A percentile compares a stretch with the other conserved stretches of the same genome.
Evolutionary conservation across 2,113 vertebrate species (phyloP).

Genomic region (Cairina moschata): DNA sequence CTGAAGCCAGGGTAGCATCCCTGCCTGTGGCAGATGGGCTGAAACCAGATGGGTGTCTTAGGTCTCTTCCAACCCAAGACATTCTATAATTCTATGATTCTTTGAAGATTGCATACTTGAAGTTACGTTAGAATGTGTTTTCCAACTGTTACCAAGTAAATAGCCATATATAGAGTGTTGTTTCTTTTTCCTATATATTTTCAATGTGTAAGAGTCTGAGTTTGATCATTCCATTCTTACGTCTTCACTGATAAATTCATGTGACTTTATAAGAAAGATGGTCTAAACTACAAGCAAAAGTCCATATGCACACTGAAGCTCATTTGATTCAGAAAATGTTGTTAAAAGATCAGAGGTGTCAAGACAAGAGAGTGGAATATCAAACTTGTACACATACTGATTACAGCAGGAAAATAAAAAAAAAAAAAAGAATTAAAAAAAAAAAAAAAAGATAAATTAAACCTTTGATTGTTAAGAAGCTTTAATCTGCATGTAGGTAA

Average conservation of each 20-base stretch:
- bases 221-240: not conserved
- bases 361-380: not conserved
- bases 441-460: not conserved
- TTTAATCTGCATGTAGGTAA: not conserved
- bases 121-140: not conserved
- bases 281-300: not conserved
- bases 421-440: not conserved
- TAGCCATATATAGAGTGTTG: not conserved
- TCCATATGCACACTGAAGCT: rapidly evolving
- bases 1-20: too few relatives aligned
- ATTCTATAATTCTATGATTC: too few relatives aligned
- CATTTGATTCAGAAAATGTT: not conserved
- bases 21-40: too few relatives aligned
- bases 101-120: not conserved
- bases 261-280: not conserved
- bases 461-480: not conserved
- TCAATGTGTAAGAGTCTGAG: not conserved
- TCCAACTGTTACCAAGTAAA: not conserved
- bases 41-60: too few relatives aligned
- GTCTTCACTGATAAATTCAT: not conserved
- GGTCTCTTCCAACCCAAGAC: too few relatives aligned
- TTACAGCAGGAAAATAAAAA: not conserved
- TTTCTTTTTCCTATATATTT: not conserved
- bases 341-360: not conserved
- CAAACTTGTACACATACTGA: not conserved